A percentile compares a stretch with the other conserved stretches of the same genome.
Evolutionary conservation across 1,140 invertebrate species (phyloP).

Genomic region (Drosophila tropicalis): DNA sequence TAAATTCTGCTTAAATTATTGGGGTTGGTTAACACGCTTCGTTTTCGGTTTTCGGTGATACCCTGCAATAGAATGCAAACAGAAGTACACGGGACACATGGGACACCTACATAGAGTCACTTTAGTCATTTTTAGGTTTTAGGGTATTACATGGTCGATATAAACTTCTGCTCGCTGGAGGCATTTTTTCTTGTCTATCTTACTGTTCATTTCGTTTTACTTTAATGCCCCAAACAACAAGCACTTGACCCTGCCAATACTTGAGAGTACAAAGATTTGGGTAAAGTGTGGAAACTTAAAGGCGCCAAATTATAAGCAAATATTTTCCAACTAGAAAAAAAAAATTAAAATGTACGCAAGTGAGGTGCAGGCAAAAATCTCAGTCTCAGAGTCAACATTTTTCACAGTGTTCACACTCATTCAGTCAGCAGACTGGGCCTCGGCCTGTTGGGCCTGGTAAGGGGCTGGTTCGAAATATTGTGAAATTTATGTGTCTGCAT

Average conservation of each 20-base stretch:
- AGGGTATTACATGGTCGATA: too few relatives aligned
- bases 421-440: not conserved
- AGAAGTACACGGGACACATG: too few relatives aligned
- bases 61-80: not conserved
- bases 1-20: conserved; percentile 82
- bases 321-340: not conserved
- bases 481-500: conserved; percentile 78
- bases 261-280: not conserved
- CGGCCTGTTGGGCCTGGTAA: not conserved
- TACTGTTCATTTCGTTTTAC: conserved; percentile 63
- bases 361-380: not conserved
- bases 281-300: conserved; percentile 9
- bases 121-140: too few relatives aligned
- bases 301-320: conserved; percentile 16
- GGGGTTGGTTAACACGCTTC: conserved; percentile 73
- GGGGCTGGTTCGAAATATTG: not conserved
- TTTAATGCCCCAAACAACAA: conserved; percentile 37
- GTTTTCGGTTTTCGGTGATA: conserved; percentile 48
- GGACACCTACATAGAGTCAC: not conserved
- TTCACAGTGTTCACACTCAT: conserved; percentile 26
- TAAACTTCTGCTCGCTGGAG: too few relatives aligned
- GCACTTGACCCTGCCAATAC: conserved; percentile 45
- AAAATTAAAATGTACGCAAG: not conserved
- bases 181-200: conserved; percentile 64
- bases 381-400: conserved; percentile 28